Conservation (phyloP, 2,113 vertebrate species). For the Taurulus bubalis region DNA sequence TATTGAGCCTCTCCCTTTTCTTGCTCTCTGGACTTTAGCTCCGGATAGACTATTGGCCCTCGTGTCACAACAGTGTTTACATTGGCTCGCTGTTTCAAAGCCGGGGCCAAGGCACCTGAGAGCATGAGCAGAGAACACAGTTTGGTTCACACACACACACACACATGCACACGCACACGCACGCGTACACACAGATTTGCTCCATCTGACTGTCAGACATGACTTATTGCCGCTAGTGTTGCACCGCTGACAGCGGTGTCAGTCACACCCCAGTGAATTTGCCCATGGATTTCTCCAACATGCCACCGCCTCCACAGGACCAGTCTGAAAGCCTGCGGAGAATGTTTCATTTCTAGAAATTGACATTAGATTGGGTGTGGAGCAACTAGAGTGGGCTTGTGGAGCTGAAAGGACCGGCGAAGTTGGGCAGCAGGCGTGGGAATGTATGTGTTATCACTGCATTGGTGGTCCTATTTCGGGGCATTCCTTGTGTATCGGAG, state of each 20-base stretch:
- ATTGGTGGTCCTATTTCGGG: conserved; percentile 27
- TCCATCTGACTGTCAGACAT: conserved; percentile 54
- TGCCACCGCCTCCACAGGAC: conserved; percentile 25
- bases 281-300: conserved; percentile 40
- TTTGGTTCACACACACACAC: conserved; percentile 11
- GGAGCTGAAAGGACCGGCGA: conserved; percentile 7
- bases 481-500: not conserved
- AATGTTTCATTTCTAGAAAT: conserved; percentile 46
- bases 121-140: conserved; percentile 37
- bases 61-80: conserved; percentile 41
- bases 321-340: conserved; percentile 38
- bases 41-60: conserved; percentile 4
- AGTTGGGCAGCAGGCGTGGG: conserved; percentile 20
- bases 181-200: conserved; percentile 8
- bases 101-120: conserved; percentile 24
- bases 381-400: conserved; percentile 8
- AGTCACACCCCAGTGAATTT: conserved; percentile 55
- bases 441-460: conserved; percentile 29
- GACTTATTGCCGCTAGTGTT: conserved; percentile 53
- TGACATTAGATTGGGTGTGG: conserved; percentile 15
- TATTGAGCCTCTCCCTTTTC: not conserved
- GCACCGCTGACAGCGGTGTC: conserved; percentile 58
- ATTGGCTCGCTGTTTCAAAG: conserved; percentile 44
- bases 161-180: conserved; percentile 15
- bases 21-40: not conserved